Evolutionary conservation across 2,888 invertebrate species (phyloP), one percentile per base, ranked within the genome.

Genomic region (Drosophila conformis): DNA sequence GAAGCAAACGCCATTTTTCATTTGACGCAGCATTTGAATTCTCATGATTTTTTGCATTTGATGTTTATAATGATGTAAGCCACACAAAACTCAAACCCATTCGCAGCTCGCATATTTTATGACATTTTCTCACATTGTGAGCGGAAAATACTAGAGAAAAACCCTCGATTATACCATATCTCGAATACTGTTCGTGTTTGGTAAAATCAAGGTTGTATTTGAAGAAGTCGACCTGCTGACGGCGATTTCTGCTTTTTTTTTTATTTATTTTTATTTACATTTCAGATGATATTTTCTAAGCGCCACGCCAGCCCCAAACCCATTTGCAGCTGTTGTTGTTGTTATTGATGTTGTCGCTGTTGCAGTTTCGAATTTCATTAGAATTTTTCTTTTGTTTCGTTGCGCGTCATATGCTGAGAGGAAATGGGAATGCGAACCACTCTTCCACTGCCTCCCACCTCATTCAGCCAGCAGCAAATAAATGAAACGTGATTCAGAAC

Each of bases 361-460:
- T 78, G 83, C 81, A 79, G 77, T 82, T 82, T 75, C 87, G 69
- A 87, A 83, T 83, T 83, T 83, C 83, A 83, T 87, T 87, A 83
- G 67, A 72, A 65, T 86, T 86, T 78, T 81, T 75, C 74, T 62
- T 86, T 83, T 83, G 87, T 86, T 74, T 81, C 63, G 59, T 49
- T 27, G 46, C 63, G 59, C 61, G 64, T 46, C 69, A 72, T 69
- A 53, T 67, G 72, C 63, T 31, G 63, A 74, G 76, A 72, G 86
- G 69, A 83, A 84, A 88, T 76, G 59, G 76, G 57, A 70, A 53
- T 60, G 56, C 64, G 38, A 46, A 25, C 21, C 21, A 25, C 52
- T 52, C 46, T n/a, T 46, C 5, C 10, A 27, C 29, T 29, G 21
- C 18, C 25, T 10, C 21, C 29, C 10, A 13, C 48, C 33, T 13